phyloP scores from a whole-genome alignment of 2,797 vertebrate genomes.

The Hozukius guyotensis region DNA sequence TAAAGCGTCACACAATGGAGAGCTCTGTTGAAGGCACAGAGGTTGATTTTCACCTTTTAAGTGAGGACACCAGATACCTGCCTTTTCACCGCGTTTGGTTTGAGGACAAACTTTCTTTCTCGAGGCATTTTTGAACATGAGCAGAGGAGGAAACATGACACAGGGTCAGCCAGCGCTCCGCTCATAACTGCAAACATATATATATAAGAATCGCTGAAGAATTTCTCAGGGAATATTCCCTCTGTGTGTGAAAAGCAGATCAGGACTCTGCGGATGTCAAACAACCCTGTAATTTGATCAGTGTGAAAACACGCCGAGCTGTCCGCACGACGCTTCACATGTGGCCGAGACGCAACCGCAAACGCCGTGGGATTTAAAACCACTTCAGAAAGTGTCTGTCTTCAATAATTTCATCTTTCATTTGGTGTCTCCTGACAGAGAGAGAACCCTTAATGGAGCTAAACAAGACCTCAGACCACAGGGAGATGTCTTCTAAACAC shows the following conservation, averaged over 20 bases:
- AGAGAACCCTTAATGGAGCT: background rate
- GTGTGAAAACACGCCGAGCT: constrained; percentile 3
- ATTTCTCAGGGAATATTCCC: constrained; percentile 8
- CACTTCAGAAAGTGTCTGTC: background rate
- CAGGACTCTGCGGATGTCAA: constrained; percentile 1
- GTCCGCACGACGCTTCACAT: constrained; percentile 14
- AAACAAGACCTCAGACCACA: constrained; percentile 10
- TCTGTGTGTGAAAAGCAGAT: background rate
- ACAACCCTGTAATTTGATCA: constrained; percentile 29
- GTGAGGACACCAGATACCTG: constrained; percentile 76
- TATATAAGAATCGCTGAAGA: background rate
- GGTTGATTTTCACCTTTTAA: constrained; percentile 77
- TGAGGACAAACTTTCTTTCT: constrained; percentile 76
- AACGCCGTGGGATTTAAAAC: background rate
- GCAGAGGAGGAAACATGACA: constrained; percentile 48
- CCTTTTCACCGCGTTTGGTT: constrained; percentile 68
- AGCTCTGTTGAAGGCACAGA: constrained; percentile 75
- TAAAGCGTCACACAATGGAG: constrained; percentile 72
- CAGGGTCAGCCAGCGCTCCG: constrained; percentile 21
- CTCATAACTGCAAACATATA: background rate
- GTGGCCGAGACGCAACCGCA: constrained; percentile 25
- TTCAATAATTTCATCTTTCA: background rate
- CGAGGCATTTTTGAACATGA: constrained; percentile 52
- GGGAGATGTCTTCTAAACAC: background rate
- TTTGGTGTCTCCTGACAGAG: background rate